Base-by-base conservation (phyloP, 2,888 invertebrate genomes). In the Amiota minor region DNA sequence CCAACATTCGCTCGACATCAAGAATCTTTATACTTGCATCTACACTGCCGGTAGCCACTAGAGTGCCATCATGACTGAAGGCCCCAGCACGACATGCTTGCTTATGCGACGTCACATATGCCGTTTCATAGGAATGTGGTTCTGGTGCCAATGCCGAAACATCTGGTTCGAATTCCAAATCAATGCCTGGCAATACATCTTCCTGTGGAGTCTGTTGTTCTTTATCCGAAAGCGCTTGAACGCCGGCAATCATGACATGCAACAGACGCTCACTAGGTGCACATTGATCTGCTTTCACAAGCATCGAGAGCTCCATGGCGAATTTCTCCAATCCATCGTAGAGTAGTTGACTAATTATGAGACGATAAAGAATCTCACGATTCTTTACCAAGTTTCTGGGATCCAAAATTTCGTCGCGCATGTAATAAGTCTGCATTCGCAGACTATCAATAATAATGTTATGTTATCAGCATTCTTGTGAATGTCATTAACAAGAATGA, bases 11-110 rank as follows among this genome's bases (percentile, higher is more conserved):
- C 85, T 99, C 99, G n/a, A 99, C 99, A 87, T 99, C 99, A 76
- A 99, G 91, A 84, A 99, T 98, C 92, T 99, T 99, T 74, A 99
- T 99, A 78, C 98, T 98, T 1, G 99, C 97, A 90, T 99, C 99
- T 0, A 97, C 97, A 80, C 98, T 98, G 14, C 99, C 99, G 0
- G 99, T 99, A 0, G 99, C 99, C 12, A 99, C 97, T 0, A 99
- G 91, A 79, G 98, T 97, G 0, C 99, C 99, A 90, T 98, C 98
- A 10, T 93, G 92, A 77, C 98, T 98, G 89, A 99, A 99, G 3
- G 98, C 97, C 9, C 98, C 99, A 0, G 98, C 96, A 71, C 99
- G 92, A 79, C 99, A 99, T 72, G 96, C 95, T 82, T 96, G 97
- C 90, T 99, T 99, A 90, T 99, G 99, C 4, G 98, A 97, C 2